Base-by-base conservation (phyloP, 2,888 invertebrate species). In the Ennomos fuscantarius region DNA sequence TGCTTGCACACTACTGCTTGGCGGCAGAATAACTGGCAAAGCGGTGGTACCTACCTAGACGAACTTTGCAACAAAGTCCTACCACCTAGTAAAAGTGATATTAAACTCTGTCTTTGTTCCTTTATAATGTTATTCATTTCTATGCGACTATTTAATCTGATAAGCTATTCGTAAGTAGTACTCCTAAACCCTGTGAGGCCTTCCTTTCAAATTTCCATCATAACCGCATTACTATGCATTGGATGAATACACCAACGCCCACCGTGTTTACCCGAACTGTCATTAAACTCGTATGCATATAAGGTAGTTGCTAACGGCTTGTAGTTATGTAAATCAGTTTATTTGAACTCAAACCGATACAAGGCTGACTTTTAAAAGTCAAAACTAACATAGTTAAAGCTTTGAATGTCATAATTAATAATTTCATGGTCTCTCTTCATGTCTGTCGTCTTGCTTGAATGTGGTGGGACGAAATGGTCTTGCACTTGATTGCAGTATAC, bases 151-250 rank as follows among this genome's bases (percentile, higher is more conserved):
- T 24, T 24, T 40, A 42, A 41, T 39, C 43, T 24, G 42, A 43
- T 37, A 36, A 46, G 43, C 36, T 35, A 37, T 45, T 50, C 24
- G 39, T 51, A 56, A 51, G 42, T 45, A 40, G 43, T 41, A 34
- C 34, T 56, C 12, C 41, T 37, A 46, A 56, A 51, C 5, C 37
- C 46, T 35, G 44, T 58, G 51, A 50, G 50, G 62, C 57, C 56
- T 56, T 62, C 60, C 57, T 65, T 66, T 69, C 62, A 61, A 60
- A 71, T 72, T 71, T 69, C 69, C 71, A 72, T 73, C 69, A 70
- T 66, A 68, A 66, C 62, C 64, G 65, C 72, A 78, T 81, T 79
- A 77, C 70, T 78, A 81, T 80, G 72, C 78, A 79, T 78, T 72
- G 69, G 65, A 72, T 65, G 68, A 65, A 63, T 60, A 61, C 62